Evolutionary conservation across 2,113 vertebrate species (phyloP), one percentile per base, ranked within the genome.

Genomic region (Herpailurus yagouaroundi): DNA sequence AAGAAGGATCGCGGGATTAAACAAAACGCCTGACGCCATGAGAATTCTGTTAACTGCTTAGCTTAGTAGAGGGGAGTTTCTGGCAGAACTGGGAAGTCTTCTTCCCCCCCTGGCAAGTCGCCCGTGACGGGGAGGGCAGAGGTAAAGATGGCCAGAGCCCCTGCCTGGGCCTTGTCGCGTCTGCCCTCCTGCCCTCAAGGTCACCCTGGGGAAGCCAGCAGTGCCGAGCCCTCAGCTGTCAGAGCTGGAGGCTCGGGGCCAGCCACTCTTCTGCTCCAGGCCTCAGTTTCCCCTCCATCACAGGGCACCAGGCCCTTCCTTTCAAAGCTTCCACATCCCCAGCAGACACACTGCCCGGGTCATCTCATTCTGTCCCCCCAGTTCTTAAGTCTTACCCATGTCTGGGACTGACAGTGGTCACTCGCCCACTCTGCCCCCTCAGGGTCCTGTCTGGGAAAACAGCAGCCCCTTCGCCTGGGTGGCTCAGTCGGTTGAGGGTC

Each of bases 1-100:
- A 94, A 95, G 95, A 69, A 79, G 55, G 85, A 98, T 98, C 96
- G 96, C 89, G 96, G 92, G 71, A 94, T 92, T 89, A 97, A 97
- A 93, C 96, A 97, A 97, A 97, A 12, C 73, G 50, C 50, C 57
- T 95, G 97, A 84, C 6, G 36, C 94, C 45, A 11, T 1, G 74
- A 93, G 84, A 96, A 52, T 80, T 69, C 91, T 79, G 96, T 93
- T 92, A 96, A 57, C 92, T 93, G 48, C 95, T 97, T 92, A 74
- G 73, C 74, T 95, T 69, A 77, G 94, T 64, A 18, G 83, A 87
- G 55, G 83, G 4, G 5, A 12, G 89, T 64, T 85, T 84, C 21
- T 23, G 64, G 64, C n/a, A 92, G 91, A 84, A 90, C 63, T 15
- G 45, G 66, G 38, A 77, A 94, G 87, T 94, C 60, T 25, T 93